Percentiles rank a stretch among this genome's conserved stretches.
Conservation (phyloP, 2,888 invertebrate genomes). For the Laspeyria flexula region DNA sequence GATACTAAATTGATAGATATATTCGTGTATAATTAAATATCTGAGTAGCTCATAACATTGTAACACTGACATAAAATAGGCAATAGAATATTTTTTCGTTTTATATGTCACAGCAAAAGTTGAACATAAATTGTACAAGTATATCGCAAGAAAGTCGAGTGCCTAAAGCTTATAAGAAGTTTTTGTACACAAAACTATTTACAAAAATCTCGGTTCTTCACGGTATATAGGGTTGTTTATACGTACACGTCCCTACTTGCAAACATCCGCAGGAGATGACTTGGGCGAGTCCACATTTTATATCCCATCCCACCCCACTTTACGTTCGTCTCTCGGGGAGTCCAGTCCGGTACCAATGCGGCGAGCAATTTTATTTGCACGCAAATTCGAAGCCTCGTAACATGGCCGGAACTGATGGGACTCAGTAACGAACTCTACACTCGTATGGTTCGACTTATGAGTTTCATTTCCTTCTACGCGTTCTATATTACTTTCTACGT, state of each 20-base stretch:
- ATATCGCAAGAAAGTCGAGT: conserved; percentile 1
- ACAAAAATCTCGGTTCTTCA: conserved; percentile 36
- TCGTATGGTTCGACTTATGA: conserved; percentile 63
- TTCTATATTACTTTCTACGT: conserved; percentile 21
- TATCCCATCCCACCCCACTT: conserved; percentile 60
- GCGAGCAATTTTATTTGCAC: conserved; percentile 73
- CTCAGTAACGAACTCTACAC: conserved; percentile 64
- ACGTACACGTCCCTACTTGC: conserved; percentile 47
- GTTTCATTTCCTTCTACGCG: conserved; percentile 70
- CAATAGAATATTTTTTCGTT: neutral
- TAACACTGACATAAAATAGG: no score
- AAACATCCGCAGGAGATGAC: conserved; percentile 75
- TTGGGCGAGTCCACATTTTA: conserved; percentile 70
- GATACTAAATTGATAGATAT: no score
- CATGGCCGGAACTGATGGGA: conserved; percentile 63
- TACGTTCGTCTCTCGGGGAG: conserved; percentile 59
- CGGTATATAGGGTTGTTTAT: conserved; percentile 44
- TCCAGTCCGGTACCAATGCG: conserved; percentile 60
- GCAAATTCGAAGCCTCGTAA: conserved; percentile 78
- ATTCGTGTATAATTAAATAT: no score
- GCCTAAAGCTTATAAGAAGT: conserved; percentile 17
- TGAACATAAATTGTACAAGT: conserved; percentile 2
- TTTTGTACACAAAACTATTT: conserved; percentile 42
- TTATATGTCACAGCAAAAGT: neutral
- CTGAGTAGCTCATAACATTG: no score